Base-by-base conservation (phyloP, 2,888 invertebrate species). In the Heterodera filipjevi region DNA sequence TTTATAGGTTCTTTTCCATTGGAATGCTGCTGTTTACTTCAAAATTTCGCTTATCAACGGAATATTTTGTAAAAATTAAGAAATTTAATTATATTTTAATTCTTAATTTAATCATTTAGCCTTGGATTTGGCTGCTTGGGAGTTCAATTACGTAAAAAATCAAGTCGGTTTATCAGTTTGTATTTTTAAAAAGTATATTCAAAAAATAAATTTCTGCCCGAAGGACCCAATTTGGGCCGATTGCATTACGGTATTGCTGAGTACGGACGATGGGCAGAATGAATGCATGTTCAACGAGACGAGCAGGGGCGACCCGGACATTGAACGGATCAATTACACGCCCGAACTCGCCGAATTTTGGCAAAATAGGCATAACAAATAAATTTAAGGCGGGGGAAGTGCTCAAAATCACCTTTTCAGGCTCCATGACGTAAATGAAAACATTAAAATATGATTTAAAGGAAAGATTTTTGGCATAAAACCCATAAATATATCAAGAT, bases 1-100 rank as follows among this genome's bases (percentile, higher is more conserved):
- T 27, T 27, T 27, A 5, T 19, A 32, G 68, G 33, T 68, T 68
- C 77, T 80, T 19, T 88, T 88, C 76, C 88, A 88, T 82, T 86
- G 77, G 86, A 88, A 88, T 76, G 87, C 87, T 2, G 86, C 86
- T 39, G 82, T 87, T 44, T 88, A 88, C 75, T 88, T 87, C 70
- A 78, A 84, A 44, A 86, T 87, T 81, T 85, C 86, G 44, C 76
- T 86, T 14, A 70, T 80, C 16, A 84, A 85, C 79, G 87, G 87
- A 32, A 72, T 76, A 44, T 44, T 72, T 27, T 59, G 71, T 78
- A 73, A 46, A 39, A 39, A 59, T 14, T 14, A 49, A 19, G 16
- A 46, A 39, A 39, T 19, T 14, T 10, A 49, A 19, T 49, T 0
- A 16, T 49, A 16, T 49, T 49, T 49, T 49, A 49, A 16, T 49